phyloP scores from a whole-genome alignment of 2,113 vertebrate species.

The Tetrax tetrax region DNA sequence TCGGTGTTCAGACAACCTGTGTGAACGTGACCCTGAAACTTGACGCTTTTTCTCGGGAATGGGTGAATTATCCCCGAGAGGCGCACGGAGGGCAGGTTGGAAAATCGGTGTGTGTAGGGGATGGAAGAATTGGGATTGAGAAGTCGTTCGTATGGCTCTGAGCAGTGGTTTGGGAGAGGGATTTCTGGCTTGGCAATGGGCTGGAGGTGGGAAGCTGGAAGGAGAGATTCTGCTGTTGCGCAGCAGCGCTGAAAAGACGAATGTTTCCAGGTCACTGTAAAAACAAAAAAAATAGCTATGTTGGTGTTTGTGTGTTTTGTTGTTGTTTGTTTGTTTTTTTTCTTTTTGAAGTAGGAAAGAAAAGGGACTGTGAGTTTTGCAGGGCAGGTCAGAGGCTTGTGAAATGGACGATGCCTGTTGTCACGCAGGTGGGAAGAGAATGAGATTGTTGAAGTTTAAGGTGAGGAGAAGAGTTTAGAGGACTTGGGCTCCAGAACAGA shows the following conservation, averaged over 20 bases:
- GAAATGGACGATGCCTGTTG: slow-evolving; percentile 50
- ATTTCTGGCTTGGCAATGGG: background rate
- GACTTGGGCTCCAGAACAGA: background rate
- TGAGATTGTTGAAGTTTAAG: slow-evolving; percentile 11
- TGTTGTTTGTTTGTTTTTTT: background rate
- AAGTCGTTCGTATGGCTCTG: slow-evolving; percentile 6
- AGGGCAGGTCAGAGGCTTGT: slow-evolving; percentile 26
- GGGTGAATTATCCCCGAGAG: background rate
- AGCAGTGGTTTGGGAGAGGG: slow-evolving; percentile 26
- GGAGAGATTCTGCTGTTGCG: background rate
- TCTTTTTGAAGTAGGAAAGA: slow-evolving; percentile 45
- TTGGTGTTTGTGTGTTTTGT: slow-evolving; percentile 61
- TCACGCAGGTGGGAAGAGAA: slow-evolving; percentile 2
- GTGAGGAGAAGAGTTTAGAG: slow-evolving; percentile 16
- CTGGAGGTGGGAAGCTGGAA: background rate
- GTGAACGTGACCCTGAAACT: slow-evolving; percentile 44
- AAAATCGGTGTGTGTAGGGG: background rate
- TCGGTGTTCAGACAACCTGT: slow-evolving; percentile 20
- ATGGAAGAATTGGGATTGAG: background rate
- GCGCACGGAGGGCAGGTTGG: background rate
- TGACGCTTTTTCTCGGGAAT: background rate
- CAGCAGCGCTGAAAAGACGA: background rate
- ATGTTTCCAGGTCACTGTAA: slow-evolving; percentile 67
- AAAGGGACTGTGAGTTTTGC: slow-evolving; percentile 42
- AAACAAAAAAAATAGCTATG: slow-evolving; percentile 31